Base-by-base conservation (phyloP, 2,113 vertebrate species). In the Condylura cristata region DNA sequence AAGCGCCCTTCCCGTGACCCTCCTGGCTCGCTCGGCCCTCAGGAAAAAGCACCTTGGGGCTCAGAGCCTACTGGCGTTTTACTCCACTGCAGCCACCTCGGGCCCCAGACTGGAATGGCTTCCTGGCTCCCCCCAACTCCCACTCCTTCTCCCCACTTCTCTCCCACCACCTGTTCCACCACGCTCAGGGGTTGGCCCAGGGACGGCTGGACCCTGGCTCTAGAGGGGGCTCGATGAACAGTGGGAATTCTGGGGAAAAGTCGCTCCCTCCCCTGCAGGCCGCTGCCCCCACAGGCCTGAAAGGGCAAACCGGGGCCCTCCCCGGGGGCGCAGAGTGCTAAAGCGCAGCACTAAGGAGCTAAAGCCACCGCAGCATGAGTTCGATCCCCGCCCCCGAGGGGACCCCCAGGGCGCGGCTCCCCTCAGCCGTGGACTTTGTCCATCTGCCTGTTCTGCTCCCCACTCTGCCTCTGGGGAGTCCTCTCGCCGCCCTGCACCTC, bases 181-280 rank as follows among this genome's bases (percentile, higher is more conserved):
- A 22, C 22, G 37, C 61, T 9, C 41, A 34, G 7, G 74, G 79
- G 22, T 28, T 39, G 10, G 16, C 8, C 28, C 51, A 79, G 41
- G 48, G 46, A 70, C 12, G n/a, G 26, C 20, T 20, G 65, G 26
- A 6, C 41, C 58, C 60, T 5, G 0, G 7, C 34, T 86, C 14
- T 2, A 79, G 5, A 68, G 65, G 5, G 11, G 8, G 61, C 13
- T 60, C 17, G 46, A 7, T 28, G 56, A 9, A 84, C 34, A 78
- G 0, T 1, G 8, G 16, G 48, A 76, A 48, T 17, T 63, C 39
- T 28, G 13, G 16, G 24, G 28, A 56, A 70, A 51, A 7, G 11
- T 28, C 63, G 76, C 84, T 80, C n/a, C 58, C 39, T 75, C 92
- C 93, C 39, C 58, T 65, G 41, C 89, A 89, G 86, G 86, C 70